phyloP scores from a whole-genome alignment of 2,888 invertebrate genomes.

The Limnephilus auricula region DNA sequence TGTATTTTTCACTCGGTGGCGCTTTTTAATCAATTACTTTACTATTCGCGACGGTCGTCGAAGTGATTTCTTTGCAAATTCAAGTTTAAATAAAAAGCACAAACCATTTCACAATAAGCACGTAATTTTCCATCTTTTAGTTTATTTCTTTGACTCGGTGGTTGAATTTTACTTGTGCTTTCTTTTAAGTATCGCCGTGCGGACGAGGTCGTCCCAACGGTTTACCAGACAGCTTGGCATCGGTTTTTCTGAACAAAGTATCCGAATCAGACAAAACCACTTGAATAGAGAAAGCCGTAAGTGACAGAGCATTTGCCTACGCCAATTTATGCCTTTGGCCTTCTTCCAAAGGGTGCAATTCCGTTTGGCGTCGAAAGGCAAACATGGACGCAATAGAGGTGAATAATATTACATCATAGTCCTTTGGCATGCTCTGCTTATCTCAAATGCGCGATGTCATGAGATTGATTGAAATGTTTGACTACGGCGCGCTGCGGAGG shows the following conservation, averaged over 20 bases:
- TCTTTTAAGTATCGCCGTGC: not conserved
- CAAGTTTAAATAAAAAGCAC: not conserved
- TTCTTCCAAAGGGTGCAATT: not conserved
- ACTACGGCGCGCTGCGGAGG: not conserved
- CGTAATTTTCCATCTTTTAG: not conserved
- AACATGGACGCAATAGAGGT: not conserved
- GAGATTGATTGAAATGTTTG: conserved; percentile 31
- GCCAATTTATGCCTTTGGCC: conserved; percentile 2
- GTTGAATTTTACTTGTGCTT: not conserved
- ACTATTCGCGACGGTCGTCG: not conserved
- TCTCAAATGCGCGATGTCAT: conserved; percentile 13
- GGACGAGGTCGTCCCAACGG: conserved; percentile 41
- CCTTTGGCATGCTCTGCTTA: conserved; percentile 18
- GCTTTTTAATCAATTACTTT: not conserved
- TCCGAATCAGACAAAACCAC: not conserved
- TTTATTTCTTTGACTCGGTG: conserved; percentile 1
- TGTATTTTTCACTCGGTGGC: not conserved
- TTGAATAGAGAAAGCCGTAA: conserved; percentile 9
- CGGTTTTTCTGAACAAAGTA: conserved; percentile 35
- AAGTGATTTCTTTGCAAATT: not conserved
- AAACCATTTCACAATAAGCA: not conserved
- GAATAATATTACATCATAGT: conserved; percentile 11
- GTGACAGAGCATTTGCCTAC: not conserved
- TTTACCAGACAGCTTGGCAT: conserved; percentile 51
- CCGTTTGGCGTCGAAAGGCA: not conserved